These are phyloP conservation scores for Notiomystis cincta DNA, from an alignment of 2,113 vertebrate genomes.

Conservation along the genomic window DNA sequence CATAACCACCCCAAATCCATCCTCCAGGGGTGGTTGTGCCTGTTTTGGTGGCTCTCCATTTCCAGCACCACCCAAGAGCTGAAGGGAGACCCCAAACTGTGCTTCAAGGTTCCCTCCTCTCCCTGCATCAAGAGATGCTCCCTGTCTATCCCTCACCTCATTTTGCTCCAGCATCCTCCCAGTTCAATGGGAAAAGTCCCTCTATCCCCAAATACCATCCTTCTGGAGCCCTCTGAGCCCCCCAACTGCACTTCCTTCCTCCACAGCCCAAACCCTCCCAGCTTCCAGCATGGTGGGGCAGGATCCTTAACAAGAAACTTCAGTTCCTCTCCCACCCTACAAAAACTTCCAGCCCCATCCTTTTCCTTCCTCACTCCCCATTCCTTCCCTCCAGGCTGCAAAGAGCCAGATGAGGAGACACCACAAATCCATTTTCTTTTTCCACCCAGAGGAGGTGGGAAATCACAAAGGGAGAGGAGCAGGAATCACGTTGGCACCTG, in stretches of 20 bases:
- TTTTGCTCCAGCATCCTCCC: not conserved
- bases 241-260: not conserved
- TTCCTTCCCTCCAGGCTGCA: not conserved
- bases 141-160: not conserved
- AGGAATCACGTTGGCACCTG: rapidly evolving
- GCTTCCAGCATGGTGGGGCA: rapidly evolving
- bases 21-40: not conserved
- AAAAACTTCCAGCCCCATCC: not conserved
- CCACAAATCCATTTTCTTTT: not conserved
- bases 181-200: not conserved
- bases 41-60: not conserved
- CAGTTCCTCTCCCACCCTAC: not conserved
- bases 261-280: not conserved
- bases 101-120: not conserved
- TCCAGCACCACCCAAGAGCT: not conserved
- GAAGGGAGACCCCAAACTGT: not conserved
- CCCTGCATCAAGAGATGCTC: not conserved
- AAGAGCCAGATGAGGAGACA: not conserved
- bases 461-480: not conserved
- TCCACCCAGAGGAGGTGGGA: not conserved
- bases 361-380: not conserved
- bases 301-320: not conserved
- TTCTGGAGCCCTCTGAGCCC: not conserved
- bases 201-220: not conserved
- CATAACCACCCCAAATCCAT: not conserved